phyloP scores from a whole-genome alignment of 2,113 vertebrate genomes.

The Corythornis madagascariensis region DNA sequence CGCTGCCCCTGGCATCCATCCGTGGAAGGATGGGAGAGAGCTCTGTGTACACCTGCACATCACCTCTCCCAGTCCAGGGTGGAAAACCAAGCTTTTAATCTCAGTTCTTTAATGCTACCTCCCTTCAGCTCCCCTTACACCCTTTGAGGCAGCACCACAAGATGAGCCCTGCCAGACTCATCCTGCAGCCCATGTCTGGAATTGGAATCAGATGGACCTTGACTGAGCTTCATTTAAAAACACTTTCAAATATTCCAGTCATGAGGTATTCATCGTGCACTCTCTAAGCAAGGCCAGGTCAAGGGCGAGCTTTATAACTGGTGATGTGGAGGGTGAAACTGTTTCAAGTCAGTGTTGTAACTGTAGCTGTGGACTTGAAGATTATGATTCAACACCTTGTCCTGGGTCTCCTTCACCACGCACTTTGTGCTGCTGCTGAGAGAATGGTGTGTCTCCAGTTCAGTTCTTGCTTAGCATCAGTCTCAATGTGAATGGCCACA shows the following conservation, averaged over 20 bases:
- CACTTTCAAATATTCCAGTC: background rate
- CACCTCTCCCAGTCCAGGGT: background rate
- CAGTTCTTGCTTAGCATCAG: rapidly evolving
- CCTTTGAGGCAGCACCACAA: background rate
- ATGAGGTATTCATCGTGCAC: background rate
- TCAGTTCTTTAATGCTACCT: background rate
- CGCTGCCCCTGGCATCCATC: background rate
- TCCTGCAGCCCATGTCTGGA: background rate
- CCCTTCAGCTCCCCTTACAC: background rate
- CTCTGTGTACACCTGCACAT: rapidly evolving
- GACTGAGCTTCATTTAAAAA: background rate
- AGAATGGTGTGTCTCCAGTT: background rate
- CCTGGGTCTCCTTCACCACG: background rate
- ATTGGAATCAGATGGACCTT: background rate
- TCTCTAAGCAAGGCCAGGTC: background rate
- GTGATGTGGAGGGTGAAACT: background rate
- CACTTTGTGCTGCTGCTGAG: background rate
- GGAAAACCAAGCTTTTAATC: background rate
- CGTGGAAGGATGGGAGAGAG: background rate
- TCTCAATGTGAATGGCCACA: rapidly evolving
- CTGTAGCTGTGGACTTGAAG: background rate
- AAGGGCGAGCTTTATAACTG: background rate
- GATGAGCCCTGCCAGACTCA: background rate
- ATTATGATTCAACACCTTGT: background rate
- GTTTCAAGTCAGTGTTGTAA: background rate